Conservation (phyloP, 2,113 vertebrate genomes). For the Eupsittula cactorum region DNA sequence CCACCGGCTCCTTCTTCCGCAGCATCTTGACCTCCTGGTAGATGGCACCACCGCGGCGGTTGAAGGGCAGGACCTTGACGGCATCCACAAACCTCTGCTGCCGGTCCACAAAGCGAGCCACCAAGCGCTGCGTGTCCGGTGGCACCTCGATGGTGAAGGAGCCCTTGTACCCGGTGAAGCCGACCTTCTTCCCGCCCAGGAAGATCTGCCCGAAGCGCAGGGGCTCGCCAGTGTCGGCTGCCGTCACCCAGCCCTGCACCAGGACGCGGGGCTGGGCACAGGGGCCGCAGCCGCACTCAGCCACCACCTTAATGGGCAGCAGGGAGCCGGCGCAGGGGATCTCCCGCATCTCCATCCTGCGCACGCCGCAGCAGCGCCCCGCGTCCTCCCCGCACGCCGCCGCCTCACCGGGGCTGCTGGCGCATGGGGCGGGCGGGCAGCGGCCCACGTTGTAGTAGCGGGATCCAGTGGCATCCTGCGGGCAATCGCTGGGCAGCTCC, state of each 20-base stretch:
- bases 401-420: conserved; percentile 57
- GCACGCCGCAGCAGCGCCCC: conserved; percentile 83
- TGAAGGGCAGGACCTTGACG: conserved; percentile 89
- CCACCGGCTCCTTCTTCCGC: conserved; percentile 82
- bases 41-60: conserved; percentile 84
- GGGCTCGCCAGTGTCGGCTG: conserved; percentile 86
- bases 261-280: conserved; percentile 82
- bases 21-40: conserved; percentile 92
- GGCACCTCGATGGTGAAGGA: conserved; percentile 90
- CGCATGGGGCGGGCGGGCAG: conserved; percentile 83
- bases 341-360: conserved; percentile 78
- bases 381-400: conserved; percentile 74
- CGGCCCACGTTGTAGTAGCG: conserved; percentile 86
- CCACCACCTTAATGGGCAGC: conserved; percentile 86
- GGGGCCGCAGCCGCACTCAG: conserved; percentile 86
- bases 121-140: conserved; percentile 81
- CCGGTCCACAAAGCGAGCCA: conserved; percentile 88
- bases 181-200: conserved; percentile 76
- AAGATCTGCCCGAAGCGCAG: conserved; percentile 91
- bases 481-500: conserved; percentile 86
- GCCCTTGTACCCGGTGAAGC: conserved; percentile 91
- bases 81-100: conserved; percentile 84
- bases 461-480: conserved; percentile 75
- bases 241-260: conserved; percentile 85
- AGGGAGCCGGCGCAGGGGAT: conserved; percentile 80